A percentile compares a stretch with the other conserved stretches of the same genome.
Conservation (phyloP, 2,888 invertebrate species). For the Phytoseiulus persimilis region DNA sequence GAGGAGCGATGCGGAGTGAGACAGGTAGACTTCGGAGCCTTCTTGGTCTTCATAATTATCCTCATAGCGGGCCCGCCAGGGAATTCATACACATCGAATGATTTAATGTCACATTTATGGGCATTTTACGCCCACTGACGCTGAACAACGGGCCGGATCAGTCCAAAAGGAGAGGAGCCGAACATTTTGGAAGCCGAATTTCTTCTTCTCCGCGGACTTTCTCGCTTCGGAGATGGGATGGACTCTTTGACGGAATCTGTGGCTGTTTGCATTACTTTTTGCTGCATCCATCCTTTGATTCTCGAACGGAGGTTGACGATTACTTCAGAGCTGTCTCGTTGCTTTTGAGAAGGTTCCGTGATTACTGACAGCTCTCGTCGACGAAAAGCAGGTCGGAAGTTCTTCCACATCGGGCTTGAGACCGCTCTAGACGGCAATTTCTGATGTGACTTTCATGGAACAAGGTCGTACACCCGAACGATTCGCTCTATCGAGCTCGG, state of each 20-base stretch:
- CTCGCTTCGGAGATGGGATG: neutral
- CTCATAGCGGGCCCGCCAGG: neutral
- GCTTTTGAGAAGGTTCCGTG: no score
- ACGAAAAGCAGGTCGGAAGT: no score
- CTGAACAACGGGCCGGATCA: neutral
- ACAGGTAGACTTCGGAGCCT: neutral
- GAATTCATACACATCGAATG: neutral
- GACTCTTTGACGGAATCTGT: neutral
- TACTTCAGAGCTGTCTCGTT: no score
- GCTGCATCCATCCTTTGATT: neutral
- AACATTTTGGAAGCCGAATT: neutral
- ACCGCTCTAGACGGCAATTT: neutral
- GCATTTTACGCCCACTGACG: neutral
- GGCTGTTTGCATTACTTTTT: no score
- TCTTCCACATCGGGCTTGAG: neutral
- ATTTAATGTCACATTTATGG: constrained; percentile 5
- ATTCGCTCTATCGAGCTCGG: neutral
- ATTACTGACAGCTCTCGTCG: no score
- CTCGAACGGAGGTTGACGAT: no score
- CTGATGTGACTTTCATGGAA: neutral
- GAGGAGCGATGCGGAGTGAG: neutral
- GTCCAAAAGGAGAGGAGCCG: neutral
- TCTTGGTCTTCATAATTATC: neutral
- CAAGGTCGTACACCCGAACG: neutral
- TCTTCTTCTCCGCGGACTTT: neutral